Conservation (phyloP, 2,113 vertebrate species). For the Cettia cetti region DNA sequence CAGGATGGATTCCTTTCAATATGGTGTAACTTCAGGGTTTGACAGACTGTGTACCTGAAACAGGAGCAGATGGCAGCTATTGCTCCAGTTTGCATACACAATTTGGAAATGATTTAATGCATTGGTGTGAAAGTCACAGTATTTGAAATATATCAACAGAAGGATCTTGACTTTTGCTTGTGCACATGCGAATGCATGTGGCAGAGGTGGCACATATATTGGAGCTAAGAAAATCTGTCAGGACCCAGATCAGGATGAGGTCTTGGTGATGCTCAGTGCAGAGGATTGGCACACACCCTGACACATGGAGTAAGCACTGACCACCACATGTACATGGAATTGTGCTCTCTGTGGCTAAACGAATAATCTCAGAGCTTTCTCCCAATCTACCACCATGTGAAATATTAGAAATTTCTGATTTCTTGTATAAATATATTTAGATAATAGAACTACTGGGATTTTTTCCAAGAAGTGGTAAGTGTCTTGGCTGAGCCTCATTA, state of each 20-base stretch:
- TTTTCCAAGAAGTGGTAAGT: background rate
- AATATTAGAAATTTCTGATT: background rate
- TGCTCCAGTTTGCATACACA: background rate
- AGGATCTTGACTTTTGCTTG: background rate
- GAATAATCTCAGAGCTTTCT: background rate
- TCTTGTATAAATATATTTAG: background rate
- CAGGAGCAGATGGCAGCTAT: background rate
- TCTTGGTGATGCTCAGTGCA: too few relatives aligned
- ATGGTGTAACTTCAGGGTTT: background rate
- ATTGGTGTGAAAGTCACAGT: background rate
- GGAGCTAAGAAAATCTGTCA: background rate
- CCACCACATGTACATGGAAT: accelerated
- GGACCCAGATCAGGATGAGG: background rate
- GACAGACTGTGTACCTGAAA: background rate
- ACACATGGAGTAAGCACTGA: accelerated
- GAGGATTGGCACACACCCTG: accelerated
- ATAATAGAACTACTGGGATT: background rate
- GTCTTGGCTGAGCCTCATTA: background rate
- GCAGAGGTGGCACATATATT: background rate
- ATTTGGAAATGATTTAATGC: background rate
- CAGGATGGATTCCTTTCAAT: background rate
- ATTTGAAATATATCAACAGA: background rate
- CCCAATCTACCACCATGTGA: background rate
- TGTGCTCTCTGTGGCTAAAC: background rate
- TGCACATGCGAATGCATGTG: too few relatives aligned